Evolutionary conservation across 2,113 vertebrate species (phyloP).

Genomic region (Rhegmatorhina hoffmannsi): DNA sequence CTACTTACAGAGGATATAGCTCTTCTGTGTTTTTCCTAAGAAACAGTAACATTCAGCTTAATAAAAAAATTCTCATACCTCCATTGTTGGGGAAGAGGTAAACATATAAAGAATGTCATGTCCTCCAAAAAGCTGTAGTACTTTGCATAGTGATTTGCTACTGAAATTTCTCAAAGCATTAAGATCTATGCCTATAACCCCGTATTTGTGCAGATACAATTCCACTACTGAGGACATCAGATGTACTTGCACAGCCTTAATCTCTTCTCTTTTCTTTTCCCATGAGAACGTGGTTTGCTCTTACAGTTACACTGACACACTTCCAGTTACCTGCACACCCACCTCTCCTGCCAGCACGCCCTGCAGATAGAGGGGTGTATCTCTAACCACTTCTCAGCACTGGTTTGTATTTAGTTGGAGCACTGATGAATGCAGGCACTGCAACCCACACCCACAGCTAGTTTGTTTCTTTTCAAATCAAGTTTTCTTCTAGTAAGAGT

Average conservation of each 20-base stretch:
- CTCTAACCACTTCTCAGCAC: neutral
- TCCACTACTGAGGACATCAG: neutral
- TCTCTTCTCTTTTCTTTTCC: neutral
- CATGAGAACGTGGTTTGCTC: neutral
- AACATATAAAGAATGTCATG: neutral
- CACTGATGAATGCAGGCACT: neutral
- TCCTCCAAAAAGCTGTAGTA: neutral
- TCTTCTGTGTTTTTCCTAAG: neutral
- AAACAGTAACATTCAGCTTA: neutral
- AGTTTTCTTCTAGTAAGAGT: neutral
- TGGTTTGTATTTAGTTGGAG: neutral
- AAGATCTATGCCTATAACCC: neutral
- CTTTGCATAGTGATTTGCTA: neutral
- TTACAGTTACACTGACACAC: fast-evolving
- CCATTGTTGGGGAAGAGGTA: fast-evolving
- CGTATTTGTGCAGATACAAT: neutral
- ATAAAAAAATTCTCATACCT: neutral
- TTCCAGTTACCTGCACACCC: neutral
- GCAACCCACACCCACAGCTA: neutral
- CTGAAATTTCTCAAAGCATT: neutral
- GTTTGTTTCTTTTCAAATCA: neutral
- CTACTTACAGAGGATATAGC: neutral
- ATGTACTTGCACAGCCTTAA: neutral
- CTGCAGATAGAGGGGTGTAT: neutral
- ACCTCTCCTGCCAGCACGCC: neutral